Conservation (phyloP, 2,888 invertebrate genomes). For the Elmis aenea region DNA sequence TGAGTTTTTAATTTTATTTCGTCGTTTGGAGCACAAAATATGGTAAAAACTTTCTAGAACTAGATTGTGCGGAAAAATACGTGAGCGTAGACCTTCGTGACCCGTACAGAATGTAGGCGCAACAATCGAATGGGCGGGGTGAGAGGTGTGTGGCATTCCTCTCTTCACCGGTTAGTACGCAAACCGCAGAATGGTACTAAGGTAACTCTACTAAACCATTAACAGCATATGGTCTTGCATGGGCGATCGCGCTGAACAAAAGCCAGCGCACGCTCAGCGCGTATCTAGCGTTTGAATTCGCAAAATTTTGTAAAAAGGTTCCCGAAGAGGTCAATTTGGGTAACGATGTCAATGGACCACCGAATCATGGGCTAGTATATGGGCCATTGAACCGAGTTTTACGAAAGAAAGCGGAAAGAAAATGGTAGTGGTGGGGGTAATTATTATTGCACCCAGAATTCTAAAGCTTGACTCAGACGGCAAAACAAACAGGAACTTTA, state of each 20-base stretch:
- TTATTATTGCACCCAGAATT: conserved; percentile 14
- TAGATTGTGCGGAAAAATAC: conserved; percentile 14
- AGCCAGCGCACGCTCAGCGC: too few species aligned
- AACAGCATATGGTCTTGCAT: too few species aligned
- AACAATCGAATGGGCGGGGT: conserved; percentile 33
- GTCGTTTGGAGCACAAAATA: conserved; percentile 5
- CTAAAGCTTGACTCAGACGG: conserved; percentile 9
- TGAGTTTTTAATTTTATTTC: conserved; percentile 3
- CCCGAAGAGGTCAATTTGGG: too few species aligned
- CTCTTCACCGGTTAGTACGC: conserved; percentile 16
- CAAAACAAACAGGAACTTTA: too few species aligned
- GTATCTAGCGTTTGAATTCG: too few species aligned
- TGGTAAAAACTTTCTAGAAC: conserved; percentile 17
- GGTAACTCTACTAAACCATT: too few species aligned
- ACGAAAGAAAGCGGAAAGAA: conserved; percentile 12
- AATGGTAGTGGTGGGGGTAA: conserved; percentile 9
- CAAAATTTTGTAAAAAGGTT: too few species aligned
- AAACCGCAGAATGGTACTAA: too few species aligned
- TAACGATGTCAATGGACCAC: too few species aligned
- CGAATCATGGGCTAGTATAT: too few species aligned
- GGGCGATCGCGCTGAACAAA: too few species aligned
- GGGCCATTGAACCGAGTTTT: conserved; percentile 21
- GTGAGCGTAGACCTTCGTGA: conserved; percentile 10
- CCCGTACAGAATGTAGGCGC: conserved; percentile 13
- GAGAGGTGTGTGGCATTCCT: conserved; percentile 36